Conservation (phyloP, 1,140 invertebrate species). For the Drosophila equinoxialis region DNA sequence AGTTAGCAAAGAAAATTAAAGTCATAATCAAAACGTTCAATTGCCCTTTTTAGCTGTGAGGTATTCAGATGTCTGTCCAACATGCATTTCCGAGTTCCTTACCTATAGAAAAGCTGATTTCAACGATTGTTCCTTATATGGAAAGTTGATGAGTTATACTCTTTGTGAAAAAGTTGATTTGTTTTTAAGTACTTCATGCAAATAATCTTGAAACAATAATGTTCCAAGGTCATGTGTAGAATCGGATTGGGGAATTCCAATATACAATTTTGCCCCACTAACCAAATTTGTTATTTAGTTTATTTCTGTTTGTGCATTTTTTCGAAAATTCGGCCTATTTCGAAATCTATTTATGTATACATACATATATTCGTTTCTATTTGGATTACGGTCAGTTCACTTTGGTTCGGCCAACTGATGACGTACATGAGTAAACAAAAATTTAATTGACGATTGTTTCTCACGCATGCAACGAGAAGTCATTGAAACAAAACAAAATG, state of each 20-base stretch:
- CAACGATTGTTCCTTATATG: neutral
- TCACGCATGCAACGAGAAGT: slow-evolving; percentile 44
- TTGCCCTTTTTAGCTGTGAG: neutral
- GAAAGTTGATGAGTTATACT: neutral
- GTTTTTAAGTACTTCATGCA: no score
- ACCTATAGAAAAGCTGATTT: neutral
- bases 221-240: no score
- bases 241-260: no score
- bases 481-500: slow-evolving; percentile 22
- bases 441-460: slow-evolving; percentile 43
- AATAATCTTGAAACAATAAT: no score
- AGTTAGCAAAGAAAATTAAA: no score
- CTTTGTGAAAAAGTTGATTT: neutral
- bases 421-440: slow-evolving; percentile 31
- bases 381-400: slow-evolving; percentile 26
- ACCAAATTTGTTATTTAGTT: neutral
- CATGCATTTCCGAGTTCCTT: neutral
- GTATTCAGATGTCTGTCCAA: neutral
- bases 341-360: neutral
- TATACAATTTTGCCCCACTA: no score
- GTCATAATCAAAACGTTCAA: neutral
- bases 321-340: neutral
- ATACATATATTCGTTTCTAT: neutral
- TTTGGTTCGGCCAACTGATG: slow-evolving; percentile 1
- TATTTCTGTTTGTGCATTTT: neutral